phyloP scores from a whole-genome alignment of 2,797 vertebrate species.

The Malurus leucopterus region DNA sequence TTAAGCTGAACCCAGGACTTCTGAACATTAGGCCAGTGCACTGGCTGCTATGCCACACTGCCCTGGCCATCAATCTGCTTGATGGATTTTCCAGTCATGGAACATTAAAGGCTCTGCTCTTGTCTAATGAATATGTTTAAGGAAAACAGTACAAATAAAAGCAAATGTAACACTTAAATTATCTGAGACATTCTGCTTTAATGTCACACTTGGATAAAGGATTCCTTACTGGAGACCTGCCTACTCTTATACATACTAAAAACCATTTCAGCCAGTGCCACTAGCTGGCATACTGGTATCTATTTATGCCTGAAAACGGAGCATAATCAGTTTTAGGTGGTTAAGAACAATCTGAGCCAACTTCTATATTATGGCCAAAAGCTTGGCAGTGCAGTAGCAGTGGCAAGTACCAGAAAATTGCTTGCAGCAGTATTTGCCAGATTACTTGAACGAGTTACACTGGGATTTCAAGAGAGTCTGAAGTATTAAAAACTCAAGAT shows the following conservation, averaged over 20 bases:
- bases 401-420: conserved; percentile 84
- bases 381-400: conserved; percentile 82
- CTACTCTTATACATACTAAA: conserved; percentile 43
- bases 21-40: conserved; percentile 28
- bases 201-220: conserved; percentile 21
- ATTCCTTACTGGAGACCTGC: conserved; percentile 56
- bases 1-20: conserved; percentile 41
- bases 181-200: conserved; percentile 13
- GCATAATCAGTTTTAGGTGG: conserved; percentile 83
- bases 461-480: conserved; percentile 2
- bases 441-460: conserved; percentile 61
- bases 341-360: conserved; percentile 79
- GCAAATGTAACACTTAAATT: conserved; percentile 37
- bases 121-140: conserved; percentile 53
- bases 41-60: conserved; percentile 35
- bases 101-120: conserved; percentile 51
- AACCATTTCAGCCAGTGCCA: conserved; percentile 79
- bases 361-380: conserved; percentile 83
- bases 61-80: conserved; percentile 43
- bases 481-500: conserved; percentile 32
- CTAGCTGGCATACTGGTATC: conserved; percentile 72
- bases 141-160: conserved; percentile 57
- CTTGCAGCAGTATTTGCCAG: conserved; percentile 80
- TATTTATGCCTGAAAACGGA: conserved; percentile 72
- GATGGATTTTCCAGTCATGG: conserved; percentile 57